Evolutionary conservation across 2,797 vertebrate species (phyloP), one percentile per base, ranked within the genome.

Genomic region (Anisognathus igniventris): DNA sequence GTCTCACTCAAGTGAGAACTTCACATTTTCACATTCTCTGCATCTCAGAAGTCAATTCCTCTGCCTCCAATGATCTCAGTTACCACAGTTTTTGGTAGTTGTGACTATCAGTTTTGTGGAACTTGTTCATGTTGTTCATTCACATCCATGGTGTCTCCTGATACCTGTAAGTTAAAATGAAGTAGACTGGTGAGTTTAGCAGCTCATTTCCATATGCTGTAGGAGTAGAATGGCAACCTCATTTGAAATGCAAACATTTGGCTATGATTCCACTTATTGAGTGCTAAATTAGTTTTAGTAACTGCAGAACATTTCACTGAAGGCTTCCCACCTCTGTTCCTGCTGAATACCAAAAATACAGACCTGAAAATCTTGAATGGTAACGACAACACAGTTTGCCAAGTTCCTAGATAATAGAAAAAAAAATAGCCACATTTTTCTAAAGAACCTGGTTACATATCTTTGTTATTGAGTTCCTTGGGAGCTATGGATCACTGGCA

Each of bases 301-400:
- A 67, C 80, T 77, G 51, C 44, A 68, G 44, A 86, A 87, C 61
- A 61, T 73, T 89, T 88, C 68, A 60, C 37, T 89, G 67, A 70
- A 93, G 77, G 48, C 93, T 95, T 95, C 77, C 86, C 61, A 88
- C 73, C 88, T 82, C 61, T 89, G 66, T 86, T 87, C 74, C 67
- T 84, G 66, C 54, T 81, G 88, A 57, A 82, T 58, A 80, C 71
- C 84, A 85, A 75, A 91, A 91, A 88, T 71, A 80, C 45, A 89
- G 77, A 74, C 90, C 61, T 95, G 57, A 87, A 91, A 87, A 35
- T 89, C 65, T 88, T 67, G 83, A 78, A 79, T 86, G 19, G 53
- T 94, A 56, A 76, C 85, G 64, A 72, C 48, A 79, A 70, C 66
- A 47, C 24, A 61, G 42, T 92, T 92, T 93, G 27, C 62, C 51